Conservation (phyloP, 1,140 invertebrate genomes). For the Nilaparvata lugens region DNA sequence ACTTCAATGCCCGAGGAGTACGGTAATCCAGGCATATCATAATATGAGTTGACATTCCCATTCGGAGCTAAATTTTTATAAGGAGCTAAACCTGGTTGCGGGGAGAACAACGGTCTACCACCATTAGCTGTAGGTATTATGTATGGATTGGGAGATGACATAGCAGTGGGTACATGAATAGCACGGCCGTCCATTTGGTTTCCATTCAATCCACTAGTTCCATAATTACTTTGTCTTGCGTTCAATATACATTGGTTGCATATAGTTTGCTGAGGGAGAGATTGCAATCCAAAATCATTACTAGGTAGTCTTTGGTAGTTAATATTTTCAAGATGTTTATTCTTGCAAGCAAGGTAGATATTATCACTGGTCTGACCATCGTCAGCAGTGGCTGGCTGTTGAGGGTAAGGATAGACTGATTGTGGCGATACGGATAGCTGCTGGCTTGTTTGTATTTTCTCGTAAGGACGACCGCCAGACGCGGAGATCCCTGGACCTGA, state of each 20-base stretch:
- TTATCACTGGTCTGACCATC: too few relatives aligned
- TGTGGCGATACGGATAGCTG: too few relatives aligned
- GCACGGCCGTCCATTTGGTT: background rate
- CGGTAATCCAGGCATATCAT: background rate
- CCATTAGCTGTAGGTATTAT: constrained; percentile 8
- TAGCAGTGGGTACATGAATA: constrained; percentile 21
- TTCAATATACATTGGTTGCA: background rate
- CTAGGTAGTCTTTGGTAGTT: too few relatives aligned
- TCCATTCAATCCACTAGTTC: background rate
- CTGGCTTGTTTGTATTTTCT: too few relatives aligned
- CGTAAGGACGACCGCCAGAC: too few relatives aligned
- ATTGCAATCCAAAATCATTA: too few relatives aligned
- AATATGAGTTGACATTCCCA: background rate
- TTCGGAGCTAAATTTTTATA: background rate
- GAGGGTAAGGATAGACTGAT: too few relatives aligned
- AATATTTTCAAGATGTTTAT: too few relatives aligned
- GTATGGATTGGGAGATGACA: constrained; percentile 21
- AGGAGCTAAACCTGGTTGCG: background rate
- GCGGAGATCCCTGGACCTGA: too few relatives aligned
- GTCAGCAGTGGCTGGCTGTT: too few relatives aligned
- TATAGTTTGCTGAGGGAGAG: background rate
- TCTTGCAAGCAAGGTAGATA: too few relatives aligned
- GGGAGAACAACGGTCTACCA: background rate
- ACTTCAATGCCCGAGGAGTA: background rate
- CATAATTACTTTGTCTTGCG: background rate